phyloP scores from a whole-genome alignment of 2,797 vertebrate species.

The Ctenopoma kingsleyae region DNA sequence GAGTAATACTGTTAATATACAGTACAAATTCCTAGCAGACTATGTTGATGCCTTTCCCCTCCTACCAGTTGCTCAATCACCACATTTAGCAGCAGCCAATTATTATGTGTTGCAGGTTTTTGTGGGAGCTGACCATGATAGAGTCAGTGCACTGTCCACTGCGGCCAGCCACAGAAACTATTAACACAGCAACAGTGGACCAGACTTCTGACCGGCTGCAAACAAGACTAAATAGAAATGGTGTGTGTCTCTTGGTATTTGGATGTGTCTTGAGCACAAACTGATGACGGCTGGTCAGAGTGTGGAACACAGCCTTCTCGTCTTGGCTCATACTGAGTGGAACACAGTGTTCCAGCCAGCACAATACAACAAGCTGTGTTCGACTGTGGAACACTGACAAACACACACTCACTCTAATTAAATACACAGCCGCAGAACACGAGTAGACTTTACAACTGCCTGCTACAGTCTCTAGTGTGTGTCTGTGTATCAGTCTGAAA shows the following conservation, averaged over 20 bases:
- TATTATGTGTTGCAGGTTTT: background rate
- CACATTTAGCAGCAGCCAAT: background rate
- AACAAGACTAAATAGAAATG: slow-evolving; percentile 23
- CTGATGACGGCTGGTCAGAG: slow-evolving; percentile 41
- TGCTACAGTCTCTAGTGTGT: slow-evolving; percentile 6
- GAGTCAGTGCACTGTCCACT: background rate
- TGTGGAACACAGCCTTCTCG: slow-evolving; percentile 42
- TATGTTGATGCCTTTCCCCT: background rate
- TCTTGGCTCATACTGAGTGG: slow-evolving; percentile 53
- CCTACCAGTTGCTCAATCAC: background rate
- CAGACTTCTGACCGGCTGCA: slow-evolving; percentile 15
- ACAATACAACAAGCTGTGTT: slow-evolving; percentile 57
- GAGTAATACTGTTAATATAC: no score
- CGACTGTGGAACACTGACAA: slow-evolving; percentile 27
- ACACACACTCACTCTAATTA: slow-evolving; percentile 9
- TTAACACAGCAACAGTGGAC: slow-evolving; percentile 5
- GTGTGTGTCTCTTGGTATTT: slow-evolving; percentile 22
- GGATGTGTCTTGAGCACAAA: slow-evolving; percentile 33
- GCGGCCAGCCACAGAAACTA: slow-evolving; percentile 17
- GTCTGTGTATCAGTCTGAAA: background rate
- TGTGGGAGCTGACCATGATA: background rate
- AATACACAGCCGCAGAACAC: slow-evolving; percentile 12
- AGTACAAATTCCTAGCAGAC: no score
- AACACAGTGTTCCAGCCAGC: slow-evolving; percentile 66
- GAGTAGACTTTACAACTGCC: slow-evolving; percentile 20